These are phyloP conservation scores for Spea hammondii DNA, from an alignment of 2,797 vertebrate species.

Conservation along the genomic window DNA sequence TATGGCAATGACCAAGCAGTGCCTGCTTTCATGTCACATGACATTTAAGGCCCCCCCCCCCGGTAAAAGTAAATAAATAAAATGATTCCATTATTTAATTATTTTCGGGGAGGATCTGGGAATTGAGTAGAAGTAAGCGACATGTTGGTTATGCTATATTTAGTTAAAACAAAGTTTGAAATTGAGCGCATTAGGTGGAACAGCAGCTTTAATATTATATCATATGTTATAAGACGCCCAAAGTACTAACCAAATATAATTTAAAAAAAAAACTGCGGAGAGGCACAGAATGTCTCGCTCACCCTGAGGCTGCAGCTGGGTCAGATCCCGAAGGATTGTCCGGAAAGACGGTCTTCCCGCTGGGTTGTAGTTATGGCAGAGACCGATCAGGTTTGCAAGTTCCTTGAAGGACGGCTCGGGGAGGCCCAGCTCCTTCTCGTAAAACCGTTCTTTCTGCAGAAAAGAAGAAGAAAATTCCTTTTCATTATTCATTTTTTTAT, in stretches of 20 bases:
- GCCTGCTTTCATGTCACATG: no score
- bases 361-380: conserved; percentile 81
- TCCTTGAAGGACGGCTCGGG: conserved; percentile 78
- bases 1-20: no score
- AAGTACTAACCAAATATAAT: neutral
- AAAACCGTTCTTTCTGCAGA: conserved; percentile 89
- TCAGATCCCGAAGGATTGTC: conserved; percentile 82
- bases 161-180: no score
- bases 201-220: no score
- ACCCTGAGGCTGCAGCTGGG: conserved; percentile 80
- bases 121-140: no score
- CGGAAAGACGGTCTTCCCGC: conserved; percentile 81
- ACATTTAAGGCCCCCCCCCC: no score
- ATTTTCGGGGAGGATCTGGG: no score
- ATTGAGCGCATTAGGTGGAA: no score
- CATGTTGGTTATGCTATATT: no score
- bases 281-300: conserved; percentile 45
- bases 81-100: no score
- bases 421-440: conserved; percentile 78
- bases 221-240: no score
- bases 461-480: neutral
- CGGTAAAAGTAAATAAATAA: no score
- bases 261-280: neutral
- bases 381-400: conserved; percentile 80
- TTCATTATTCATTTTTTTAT: neutral